phyloP scores from a whole-genome alignment of 2,888 invertebrate genomes.

The Phyto melanocephala region DNA sequence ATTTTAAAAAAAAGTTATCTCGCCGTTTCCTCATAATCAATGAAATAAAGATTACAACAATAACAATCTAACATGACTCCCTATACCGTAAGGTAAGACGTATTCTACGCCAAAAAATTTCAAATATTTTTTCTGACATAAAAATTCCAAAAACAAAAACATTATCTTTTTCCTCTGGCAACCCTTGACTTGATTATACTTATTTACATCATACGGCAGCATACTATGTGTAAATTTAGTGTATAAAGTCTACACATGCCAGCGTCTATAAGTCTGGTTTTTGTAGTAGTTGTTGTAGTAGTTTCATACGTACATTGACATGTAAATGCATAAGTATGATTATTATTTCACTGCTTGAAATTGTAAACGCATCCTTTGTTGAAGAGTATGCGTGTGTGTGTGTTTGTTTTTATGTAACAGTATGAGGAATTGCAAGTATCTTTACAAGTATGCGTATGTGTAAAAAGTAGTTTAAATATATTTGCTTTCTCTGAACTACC shows the following conservation, averaged over 20 bases:
- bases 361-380: slow-evolving; percentile 7
- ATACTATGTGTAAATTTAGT: slow-evolving; percentile 6
- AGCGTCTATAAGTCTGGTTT: slow-evolving; percentile 14
- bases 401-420: not conserved
- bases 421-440: not conserved
- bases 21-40: no score
- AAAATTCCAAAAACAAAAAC: no score
- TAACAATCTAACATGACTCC: no score
- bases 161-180: no score
- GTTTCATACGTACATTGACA: slow-evolving; percentile 40
- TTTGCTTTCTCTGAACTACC: slow-evolving; percentile 25
- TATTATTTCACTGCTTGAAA: slow-evolving; percentile 35
- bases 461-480: slow-evolving; percentile 33
- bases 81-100: no score
- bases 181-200: no score
- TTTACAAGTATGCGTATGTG: not conserved
- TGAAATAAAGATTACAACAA: no score
- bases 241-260: not conserved
- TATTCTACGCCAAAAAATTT: no score
- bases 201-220: not conserved
- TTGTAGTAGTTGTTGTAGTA: slow-evolving; percentile 5
- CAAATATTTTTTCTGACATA: no score
- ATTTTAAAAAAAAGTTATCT: no score
- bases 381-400: no score
- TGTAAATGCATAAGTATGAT: slow-evolving; percentile 39